Base-by-base conservation (phyloP, 1,140 invertebrate species). In the Augochlora pura region DNA sequence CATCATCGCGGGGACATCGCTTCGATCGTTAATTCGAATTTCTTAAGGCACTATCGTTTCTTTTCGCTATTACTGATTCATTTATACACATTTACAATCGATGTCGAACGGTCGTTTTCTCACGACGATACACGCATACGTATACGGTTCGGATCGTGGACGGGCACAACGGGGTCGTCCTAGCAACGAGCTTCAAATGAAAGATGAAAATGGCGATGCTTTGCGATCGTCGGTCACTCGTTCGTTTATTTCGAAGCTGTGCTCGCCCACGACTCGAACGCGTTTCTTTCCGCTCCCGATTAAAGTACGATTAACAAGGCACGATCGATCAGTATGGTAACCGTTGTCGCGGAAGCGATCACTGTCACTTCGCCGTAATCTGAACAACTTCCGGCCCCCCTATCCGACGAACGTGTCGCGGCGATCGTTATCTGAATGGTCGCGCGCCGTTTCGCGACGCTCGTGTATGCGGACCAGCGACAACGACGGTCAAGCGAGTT, bases 31-130 rank as follows among this genome's bases (percentile, higher is more conserved):
- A 60, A 68, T 76, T 71, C 62, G 52, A 63, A 7, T 68, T 42
- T 63, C 21, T 72, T 64, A 71, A 71, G 68, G 76, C 68, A 77
- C 76, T 72, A 71, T 7, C 32, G 38, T n/a, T 32, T 66, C 32
- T 32, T 32, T 7, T 7, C 21, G 39, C 23, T 6, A 23, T 64
- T 27, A n/a, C 39, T 25, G 46, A 5, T 12, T 16, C 39, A 63
- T 69, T 46, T 69, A 69, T 49, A 64, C 63, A 32, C 21, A 57
- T 78, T 77, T 77, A 72, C 60, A 77, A 57, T 69, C 16, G 23
- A 77, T 38, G 23, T 32, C 9, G 59, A 68, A 68, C 49, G 9
- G 8, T 7, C n/a, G 21, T 32, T n/a, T n/a, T 60, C 12, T 18
- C 68, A 38, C 65, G 42, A 42, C n/a, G 23, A 42, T 42, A 42